Conservation (phyloP, 2,888 invertebrate species). For the Ophion costatus region DNA sequence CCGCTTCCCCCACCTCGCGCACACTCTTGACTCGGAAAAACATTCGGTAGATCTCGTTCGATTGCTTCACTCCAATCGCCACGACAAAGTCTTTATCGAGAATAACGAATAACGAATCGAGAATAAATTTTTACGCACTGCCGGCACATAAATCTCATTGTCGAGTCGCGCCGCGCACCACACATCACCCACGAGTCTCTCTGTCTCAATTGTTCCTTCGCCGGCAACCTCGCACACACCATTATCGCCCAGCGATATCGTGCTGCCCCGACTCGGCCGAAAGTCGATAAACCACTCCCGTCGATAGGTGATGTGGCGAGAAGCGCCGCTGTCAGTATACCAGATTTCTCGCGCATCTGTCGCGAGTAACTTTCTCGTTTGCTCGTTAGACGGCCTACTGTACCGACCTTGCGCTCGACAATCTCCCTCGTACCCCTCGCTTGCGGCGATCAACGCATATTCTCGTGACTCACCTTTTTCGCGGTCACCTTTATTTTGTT, state of each 20-base stretch:
- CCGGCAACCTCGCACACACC: slow-evolving; percentile 58
- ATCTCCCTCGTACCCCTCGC: not conserved
- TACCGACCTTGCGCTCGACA: not conserved
- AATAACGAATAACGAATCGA: slow-evolving; percentile 60
- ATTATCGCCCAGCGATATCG: slow-evolving; percentile 65
- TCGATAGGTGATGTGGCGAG: slow-evolving; percentile 52
- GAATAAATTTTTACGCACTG: slow-evolving; percentile 69
- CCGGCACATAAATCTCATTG: slow-evolving; percentile 71
- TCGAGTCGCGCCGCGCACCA: slow-evolving; percentile 52
- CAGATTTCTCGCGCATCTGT: slow-evolving; percentile 61
- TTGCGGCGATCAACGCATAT: slow-evolving; percentile 23
- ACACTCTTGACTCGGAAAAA: slow-evolving; percentile 36
- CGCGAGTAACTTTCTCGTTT: slow-evolving; percentile 4
- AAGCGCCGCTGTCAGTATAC: slow-evolving; percentile 69
- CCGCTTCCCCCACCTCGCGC: slow-evolving; percentile 18
- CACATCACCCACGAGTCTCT: not conserved
- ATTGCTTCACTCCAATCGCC: slow-evolving; percentile 37
- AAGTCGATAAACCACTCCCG: slow-evolving; percentile 68
- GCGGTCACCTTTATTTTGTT: slow-evolving; percentile 24
- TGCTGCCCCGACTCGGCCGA: slow-evolving; percentile 13
- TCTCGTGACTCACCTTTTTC: not conserved
- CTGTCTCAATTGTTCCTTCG: slow-evolving; percentile 62
- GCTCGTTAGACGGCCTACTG: slow-evolving; percentile 10
- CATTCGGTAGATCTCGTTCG: slow-evolving; percentile 51
- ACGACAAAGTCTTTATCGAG: not conserved